Conservation (phyloP, 2,888 invertebrate species). For the Psylliodes chrysocephalus region DNA sequence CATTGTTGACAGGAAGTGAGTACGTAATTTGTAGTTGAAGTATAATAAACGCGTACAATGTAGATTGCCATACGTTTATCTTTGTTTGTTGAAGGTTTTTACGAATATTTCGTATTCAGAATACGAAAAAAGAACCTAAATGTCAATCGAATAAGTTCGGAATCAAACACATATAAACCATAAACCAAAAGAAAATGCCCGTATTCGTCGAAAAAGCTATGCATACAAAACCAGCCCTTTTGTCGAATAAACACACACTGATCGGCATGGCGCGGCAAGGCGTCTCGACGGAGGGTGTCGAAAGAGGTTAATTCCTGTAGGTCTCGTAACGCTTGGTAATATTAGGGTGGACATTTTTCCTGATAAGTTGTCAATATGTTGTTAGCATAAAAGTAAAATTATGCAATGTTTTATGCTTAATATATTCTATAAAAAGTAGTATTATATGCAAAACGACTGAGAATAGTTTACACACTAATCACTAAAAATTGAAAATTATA, state of each 20-base stretch:
- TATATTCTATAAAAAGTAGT: too few relatives aligned
- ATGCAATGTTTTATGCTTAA: too few relatives aligned
- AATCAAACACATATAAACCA: conserved; percentile 26
- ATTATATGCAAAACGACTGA: too few relatives aligned
- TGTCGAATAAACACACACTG: conserved; percentile 39
- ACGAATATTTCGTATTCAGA: conserved; percentile 6
- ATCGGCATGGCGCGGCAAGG: not conserved
- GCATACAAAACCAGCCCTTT: conserved; percentile 39
- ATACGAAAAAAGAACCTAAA: conserved; percentile 1
- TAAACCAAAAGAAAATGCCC: conserved; percentile 26
- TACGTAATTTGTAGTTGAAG: too few relatives aligned
- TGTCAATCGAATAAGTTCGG: conserved; percentile 12
- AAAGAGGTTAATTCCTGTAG: not conserved
- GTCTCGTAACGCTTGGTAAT: not conserved
- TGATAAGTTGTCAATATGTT: too few relatives aligned
- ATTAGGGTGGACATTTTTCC: too few relatives aligned
- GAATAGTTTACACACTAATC: too few relatives aligned
- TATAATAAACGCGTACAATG: too few relatives aligned
- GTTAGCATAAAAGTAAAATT: too few relatives aligned
- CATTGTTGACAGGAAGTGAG: too few relatives aligned
- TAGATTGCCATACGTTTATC: too few relatives aligned
- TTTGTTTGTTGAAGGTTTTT: not conserved
- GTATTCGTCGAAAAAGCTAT: conserved; percentile 32
- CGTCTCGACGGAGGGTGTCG: not conserved
- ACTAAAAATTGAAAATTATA: too few relatives aligned